A percentile compares a stretch with the other conserved stretches of the same genome.
Conservation (phyloP, 2,113 vertebrate genomes). For the Leptodactylus fuscus region DNA sequence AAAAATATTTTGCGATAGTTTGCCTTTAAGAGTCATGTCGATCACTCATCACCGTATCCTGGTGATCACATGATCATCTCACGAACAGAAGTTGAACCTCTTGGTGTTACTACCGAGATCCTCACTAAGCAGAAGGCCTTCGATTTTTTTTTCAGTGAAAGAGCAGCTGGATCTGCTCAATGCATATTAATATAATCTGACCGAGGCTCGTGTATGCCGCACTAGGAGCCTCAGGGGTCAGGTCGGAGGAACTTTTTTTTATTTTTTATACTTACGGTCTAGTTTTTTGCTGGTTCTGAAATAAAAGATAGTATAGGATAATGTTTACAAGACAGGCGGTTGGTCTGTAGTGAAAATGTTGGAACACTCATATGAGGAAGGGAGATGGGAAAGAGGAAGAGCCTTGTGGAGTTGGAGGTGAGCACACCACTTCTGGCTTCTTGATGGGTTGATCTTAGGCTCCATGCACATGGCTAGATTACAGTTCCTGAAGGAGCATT, state of each 20-base stretch:
- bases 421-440: neutral
- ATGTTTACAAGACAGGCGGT: slow-evolving; percentile 12
- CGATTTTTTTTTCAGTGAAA: neutral
- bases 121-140: neutral
- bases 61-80: neutral
- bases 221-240: neutral
- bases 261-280: neutral
- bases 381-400: neutral
- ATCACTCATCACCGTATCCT: neutral
- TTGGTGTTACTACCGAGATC: neutral
- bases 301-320: neutral
- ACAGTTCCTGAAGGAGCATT: neutral
- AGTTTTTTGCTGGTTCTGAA: neutral
- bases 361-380: neutral
- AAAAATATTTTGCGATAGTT: neutral
- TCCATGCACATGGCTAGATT: neutral
- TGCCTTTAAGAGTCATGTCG: neutral
- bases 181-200: neutral
- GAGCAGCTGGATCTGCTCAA: slow-evolving; percentile 34
- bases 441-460: neutral
- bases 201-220: neutral
- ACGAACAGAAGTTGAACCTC: neutral
- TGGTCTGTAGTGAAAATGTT: neutral
- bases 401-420: neutral
- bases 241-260: neutral